A percentile compares a stretch with the other conserved stretches of the same genome.
Evolutionary conservation across 2,797 vertebrate species (phyloP).

Genomic region (Nyctibius grandis): DNA sequence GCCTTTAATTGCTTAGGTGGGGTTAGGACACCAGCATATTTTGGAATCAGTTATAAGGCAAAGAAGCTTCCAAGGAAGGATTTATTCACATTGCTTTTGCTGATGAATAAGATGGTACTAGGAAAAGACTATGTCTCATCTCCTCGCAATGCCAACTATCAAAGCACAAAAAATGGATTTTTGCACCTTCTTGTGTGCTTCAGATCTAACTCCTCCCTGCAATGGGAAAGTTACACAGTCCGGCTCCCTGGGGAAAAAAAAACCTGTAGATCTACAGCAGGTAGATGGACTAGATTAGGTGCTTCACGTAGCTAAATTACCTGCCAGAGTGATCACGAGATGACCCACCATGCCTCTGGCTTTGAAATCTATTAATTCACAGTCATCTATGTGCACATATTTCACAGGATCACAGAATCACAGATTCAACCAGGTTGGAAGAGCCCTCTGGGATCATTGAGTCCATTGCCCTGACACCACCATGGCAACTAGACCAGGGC

Average conservation of each 20-base stretch:
- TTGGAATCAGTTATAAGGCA: background rate
- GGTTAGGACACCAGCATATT: background rate
- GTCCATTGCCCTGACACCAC: too few species aligned
- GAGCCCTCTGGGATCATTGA: too few species aligned
- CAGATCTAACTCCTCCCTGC: background rate
- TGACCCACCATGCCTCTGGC: background rate
- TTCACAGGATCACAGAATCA: too few species aligned
- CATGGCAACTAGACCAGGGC: too few species aligned
- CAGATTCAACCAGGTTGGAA: too few species aligned
- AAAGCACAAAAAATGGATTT: background rate
- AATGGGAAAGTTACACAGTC: background rate
- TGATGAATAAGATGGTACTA: background rate
- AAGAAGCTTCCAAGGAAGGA: background rate
- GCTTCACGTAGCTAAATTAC: background rate
- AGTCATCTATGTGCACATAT: background rate
- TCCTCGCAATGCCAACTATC: background rate
- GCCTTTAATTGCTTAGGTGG: background rate
- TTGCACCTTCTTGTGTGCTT: background rate
- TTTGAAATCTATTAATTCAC: background rate
- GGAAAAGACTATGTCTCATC: background rate
- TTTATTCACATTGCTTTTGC: background rate
- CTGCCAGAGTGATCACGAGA: fast-evolving
- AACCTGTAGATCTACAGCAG: background rate
- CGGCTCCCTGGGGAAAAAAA: background rate
- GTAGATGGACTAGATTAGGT: background rate